Evolutionary conservation across 2,888 invertebrate species (phyloP), one percentile per base, ranked within the genome.

Genomic region (Lysandra coridon): DNA sequence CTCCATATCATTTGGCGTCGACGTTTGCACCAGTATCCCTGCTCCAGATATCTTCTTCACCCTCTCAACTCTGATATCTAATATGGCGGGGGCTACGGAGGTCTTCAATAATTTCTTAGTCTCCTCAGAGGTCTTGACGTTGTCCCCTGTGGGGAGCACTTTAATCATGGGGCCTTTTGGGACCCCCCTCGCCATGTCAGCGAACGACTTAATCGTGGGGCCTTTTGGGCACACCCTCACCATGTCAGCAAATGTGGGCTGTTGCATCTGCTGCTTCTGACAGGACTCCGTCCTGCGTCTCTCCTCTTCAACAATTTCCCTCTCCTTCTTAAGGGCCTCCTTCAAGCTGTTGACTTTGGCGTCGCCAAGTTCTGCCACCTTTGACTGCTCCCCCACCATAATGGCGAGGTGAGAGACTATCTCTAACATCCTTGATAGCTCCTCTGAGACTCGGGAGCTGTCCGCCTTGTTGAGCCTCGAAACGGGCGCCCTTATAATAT

Each of bases 21-120:
- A 44, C 1, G 44, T 44, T 7, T 44, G 44, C 1, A 44, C 44
- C 1, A 44, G 7, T 1, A 44, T 0, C 1, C 44, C 44, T 7
- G 7, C 44, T 1, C 44, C 44, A 7, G 44, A 7, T 7, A 44
- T 44, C 44, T 44, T 44, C 44, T 7, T 44, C 0, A 44, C 44
- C 1, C 7, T 7, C 1, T 44, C 44, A 7, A 44, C 7, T 7
- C 44, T 7, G 7, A 7, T 44, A 1, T 44, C 44, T 7, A 44
- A 7, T 1, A 1, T 1, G 44, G 1, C 44, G 44, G 44, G 44
- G 44, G 44, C 44, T 44, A 44, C 44, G 44, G 44, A 44, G 40
- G 73, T 73, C 73, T 78, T 64, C 33, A 64, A 5, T 14, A 79
- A 83, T 82, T 40, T 83, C 80, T 75, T 83, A 81, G 1, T 5